Conservation (phyloP, 2,113 vertebrate genomes). For the Paradisaea rubra region DNA sequence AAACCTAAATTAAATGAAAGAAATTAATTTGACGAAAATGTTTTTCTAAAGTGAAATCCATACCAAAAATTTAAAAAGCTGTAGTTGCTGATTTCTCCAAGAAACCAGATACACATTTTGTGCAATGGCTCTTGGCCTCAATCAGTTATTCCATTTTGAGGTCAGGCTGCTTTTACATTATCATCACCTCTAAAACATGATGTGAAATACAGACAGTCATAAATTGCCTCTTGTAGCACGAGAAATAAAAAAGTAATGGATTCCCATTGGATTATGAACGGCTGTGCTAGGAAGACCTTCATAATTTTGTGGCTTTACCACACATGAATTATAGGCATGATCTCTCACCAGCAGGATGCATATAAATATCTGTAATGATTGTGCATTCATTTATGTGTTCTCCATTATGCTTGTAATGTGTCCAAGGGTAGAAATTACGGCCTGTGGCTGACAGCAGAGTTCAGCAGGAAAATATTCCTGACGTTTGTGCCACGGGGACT, state of each 20-base stretch:
- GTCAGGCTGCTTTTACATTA: constrained; percentile 33
- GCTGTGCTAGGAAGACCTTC: constrained; percentile 16
- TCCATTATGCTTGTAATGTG: constrained; percentile 35
- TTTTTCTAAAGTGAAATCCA: neutral
- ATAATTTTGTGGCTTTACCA: constrained; percentile 46
- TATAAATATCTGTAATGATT: constrained; percentile 45
- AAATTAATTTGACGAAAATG: neutral
- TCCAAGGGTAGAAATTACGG: neutral
- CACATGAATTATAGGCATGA: constrained; percentile 31
- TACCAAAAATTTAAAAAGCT: neutral
- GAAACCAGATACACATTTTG: neutral
- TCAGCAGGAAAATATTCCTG: neutral
- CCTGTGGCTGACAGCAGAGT: neutral
- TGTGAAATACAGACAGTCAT: constrained; percentile 19
- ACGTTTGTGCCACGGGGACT: neutral
- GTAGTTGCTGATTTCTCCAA: neutral
- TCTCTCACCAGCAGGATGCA: constrained; percentile 17
- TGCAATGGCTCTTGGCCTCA: neutral
- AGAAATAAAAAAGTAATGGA: constrained; percentile 50
- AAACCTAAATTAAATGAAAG: neutral
- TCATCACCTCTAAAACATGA: constrained; percentile 17
- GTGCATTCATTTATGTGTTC: constrained; percentile 37
- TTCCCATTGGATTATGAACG: constrained; percentile 43
- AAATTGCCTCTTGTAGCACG: neutral
- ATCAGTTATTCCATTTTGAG: constrained; percentile 14